phyloP scores from a whole-genome alignment of 2,797 vertebrate species.

The Echiichthys vipera region DNA sequence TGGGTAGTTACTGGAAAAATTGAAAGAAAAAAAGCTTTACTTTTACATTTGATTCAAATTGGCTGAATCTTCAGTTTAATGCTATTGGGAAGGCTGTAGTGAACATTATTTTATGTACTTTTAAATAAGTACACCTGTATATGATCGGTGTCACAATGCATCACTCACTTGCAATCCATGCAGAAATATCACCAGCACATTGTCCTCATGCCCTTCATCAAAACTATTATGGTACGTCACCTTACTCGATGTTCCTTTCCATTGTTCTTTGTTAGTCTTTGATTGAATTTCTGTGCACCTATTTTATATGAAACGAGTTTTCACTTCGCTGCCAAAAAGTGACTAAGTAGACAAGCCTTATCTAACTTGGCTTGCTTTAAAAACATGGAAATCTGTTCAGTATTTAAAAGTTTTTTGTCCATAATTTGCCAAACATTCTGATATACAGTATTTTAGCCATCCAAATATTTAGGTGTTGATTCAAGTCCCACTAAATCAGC shows the following conservation, averaged over 20 bases:
- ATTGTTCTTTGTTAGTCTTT: constrained; percentile 38
- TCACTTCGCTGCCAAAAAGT: neutral
- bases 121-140: neutral
- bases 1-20: neutral
- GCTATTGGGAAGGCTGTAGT: neutral
- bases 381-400: neutral
- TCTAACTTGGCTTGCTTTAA: neutral
- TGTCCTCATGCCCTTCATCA: neutral
- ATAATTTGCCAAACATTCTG: neutral
- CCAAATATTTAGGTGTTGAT: neutral
- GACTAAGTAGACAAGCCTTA: neutral
- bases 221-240: neutral
- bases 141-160: neutral
- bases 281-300: neutral
- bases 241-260: constrained; percentile 38
- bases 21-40: neutral
- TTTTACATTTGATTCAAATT: neutral
- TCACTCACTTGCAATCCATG: constrained; percentile 49
- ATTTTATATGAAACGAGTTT: constrained; percentile 4
- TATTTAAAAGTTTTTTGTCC: neutral
- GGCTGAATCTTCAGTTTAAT: neutral
- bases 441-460: neutral
- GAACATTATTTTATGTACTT: neutral
- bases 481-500: neutral
- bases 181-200: constrained; percentile 41